Evolutionary conservation across 2,888 invertebrate species (phyloP).

Genomic region (Anarsia innoxiella): DNA sequence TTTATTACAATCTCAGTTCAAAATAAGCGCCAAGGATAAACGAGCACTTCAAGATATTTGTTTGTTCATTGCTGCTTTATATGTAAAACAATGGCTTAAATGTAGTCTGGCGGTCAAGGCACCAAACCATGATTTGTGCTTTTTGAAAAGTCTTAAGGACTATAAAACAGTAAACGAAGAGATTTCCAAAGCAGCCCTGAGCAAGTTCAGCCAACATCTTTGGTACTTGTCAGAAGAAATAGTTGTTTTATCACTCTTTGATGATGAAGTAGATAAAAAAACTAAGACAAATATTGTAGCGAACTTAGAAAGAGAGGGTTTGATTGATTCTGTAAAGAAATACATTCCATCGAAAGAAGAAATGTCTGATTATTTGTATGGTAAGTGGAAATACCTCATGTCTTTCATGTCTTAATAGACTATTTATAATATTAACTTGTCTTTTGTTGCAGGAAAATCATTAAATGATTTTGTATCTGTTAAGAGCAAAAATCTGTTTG

Average conservation of each 20-base stretch:
- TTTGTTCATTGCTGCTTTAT: neutral
- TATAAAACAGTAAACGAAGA: neutral
- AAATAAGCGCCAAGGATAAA: constrained; percentile 1
- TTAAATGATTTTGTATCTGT: constrained; percentile 16
- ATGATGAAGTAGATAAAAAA: neutral
- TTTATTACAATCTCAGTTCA: constrained; percentile 9
- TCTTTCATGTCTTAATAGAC: neutral
- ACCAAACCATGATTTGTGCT: neutral
- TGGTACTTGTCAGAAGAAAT: constrained; percentile 1
- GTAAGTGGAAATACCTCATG: neutral
- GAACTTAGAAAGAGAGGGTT: neutral
- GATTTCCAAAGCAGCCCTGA: constrained; percentile 8
- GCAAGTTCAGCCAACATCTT: neutral
- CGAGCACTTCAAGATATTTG: neutral
- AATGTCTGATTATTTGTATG: constrained; percentile 12
- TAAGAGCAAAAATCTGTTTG: constrained; percentile 14
- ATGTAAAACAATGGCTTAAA: neutral
- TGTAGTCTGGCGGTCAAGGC: neutral
- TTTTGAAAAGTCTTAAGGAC: neutral
- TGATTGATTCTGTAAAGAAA: neutral
- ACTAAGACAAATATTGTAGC: neutral
- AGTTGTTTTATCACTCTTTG: neutral
- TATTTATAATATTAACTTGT: neutral
- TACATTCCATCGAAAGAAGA: constrained; percentile 19
- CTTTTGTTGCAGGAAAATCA: constrained; percentile 13